Evolutionary conservation across 2,113 vertebrate species (phyloP).

Genomic region (Thalassoma bifasciatum): DNA sequence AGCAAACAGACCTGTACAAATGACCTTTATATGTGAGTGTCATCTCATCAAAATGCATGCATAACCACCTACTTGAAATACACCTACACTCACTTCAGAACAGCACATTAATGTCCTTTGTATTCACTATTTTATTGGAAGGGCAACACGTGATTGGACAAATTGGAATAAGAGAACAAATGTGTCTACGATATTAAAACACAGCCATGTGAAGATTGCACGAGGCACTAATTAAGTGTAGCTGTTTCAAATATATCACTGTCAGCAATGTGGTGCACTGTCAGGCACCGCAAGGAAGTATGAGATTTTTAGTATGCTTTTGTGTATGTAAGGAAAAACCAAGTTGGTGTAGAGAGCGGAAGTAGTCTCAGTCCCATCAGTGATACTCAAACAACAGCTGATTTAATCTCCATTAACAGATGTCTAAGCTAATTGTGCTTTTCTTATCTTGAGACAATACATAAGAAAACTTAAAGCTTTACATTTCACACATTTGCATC

Average conservation of each 20-base stretch:
- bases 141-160: constrained; percentile 1
- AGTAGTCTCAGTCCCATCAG: too few relatives aligned
- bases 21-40: constrained; percentile 21
- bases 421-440: too few relatives aligned
- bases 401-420: too few relatives aligned
- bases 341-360: too few relatives aligned
- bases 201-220: background rate
- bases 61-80: background rate
- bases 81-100: background rate
- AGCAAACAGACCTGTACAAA: constrained; percentile 35
- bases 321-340: too few relatives aligned
- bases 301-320: too few relatives aligned
- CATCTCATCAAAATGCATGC: background rate
- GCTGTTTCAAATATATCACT: background rate
- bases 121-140: background rate
- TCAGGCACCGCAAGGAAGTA: too few relatives aligned
- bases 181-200: background rate
- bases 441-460: too few relatives aligned
- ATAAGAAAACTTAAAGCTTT: too few relatives aligned
- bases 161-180: background rate
- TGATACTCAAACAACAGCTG: too few relatives aligned
- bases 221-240: background rate
- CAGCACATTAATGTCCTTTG: background rate
- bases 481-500: too few relatives aligned
- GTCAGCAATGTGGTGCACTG: background rate